Evolutionary conservation across 2,888 invertebrate genomes (phyloP).

Genomic region (Drosophila yooni): DNA sequence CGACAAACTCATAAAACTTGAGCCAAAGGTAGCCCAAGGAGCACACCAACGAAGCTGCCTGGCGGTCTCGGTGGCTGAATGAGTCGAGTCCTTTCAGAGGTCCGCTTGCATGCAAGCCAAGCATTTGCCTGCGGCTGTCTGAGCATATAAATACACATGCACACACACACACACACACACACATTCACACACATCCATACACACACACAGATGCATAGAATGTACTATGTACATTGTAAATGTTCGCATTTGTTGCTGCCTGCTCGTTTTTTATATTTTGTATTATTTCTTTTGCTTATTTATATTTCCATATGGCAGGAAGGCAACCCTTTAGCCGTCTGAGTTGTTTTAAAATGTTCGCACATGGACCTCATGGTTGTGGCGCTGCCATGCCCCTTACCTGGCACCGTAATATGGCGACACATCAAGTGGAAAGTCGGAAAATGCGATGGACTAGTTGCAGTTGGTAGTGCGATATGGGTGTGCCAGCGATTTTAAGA

Average conservation of each 20-base stretch:
- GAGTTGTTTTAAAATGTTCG: constrained; percentile 48
- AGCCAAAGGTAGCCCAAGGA: constrained; percentile 36
- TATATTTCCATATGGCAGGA: constrained; percentile 41
- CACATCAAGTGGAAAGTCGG: constrained; percentile 22
- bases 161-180: neutral
- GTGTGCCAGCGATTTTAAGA: constrained; percentile 57
- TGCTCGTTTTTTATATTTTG: constrained; percentile 8
- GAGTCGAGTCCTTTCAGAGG: constrained; percentile 55
- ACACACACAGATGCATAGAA: constrained; percentile 10
- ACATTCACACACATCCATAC: neutral
- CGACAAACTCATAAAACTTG: constrained; percentile 54
- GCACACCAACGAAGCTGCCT: constrained; percentile 1
- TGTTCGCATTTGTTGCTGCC: constrained; percentile 46
- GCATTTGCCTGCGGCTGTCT: constrained; percentile 69
- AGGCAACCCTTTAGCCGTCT: constrained; percentile 49
- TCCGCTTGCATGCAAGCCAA: constrained; percentile 68
- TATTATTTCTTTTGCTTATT: constrained; percentile 29
- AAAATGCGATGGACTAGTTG: constrained; percentile 30
- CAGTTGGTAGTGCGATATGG: constrained; percentile 20
- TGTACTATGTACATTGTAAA: constrained; percentile 24
- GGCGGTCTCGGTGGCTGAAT: constrained; percentile 4
- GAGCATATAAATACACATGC: constrained; percentile 24
- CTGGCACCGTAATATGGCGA: constrained; percentile 37
- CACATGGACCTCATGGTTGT: constrained; percentile 25
- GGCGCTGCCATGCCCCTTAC: constrained; percentile 20